phyloP scores from a whole-genome alignment of 1,140 invertebrate species.

The Atopsyche davidsoni region DNA sequence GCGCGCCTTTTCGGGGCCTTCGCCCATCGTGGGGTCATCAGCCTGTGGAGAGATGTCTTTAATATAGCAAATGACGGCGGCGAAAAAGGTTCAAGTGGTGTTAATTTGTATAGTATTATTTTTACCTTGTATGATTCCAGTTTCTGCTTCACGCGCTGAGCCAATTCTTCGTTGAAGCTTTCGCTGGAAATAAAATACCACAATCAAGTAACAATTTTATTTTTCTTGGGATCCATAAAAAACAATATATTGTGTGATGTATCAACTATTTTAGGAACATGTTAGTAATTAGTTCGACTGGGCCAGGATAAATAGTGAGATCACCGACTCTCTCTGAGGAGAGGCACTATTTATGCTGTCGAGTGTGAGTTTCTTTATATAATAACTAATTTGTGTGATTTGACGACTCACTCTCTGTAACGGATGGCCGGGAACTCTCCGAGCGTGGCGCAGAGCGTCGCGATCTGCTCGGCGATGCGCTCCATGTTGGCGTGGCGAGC shows the following conservation, averaged over 20 bases:
- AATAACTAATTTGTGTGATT: conserved; percentile 15
- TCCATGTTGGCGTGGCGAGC: conserved; percentile 78
- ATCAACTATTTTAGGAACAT: no score
- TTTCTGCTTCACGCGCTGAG: conserved; percentile 96
- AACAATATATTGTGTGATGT: no score
- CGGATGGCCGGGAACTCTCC: conserved; percentile 97
- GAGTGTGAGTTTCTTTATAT: no score
- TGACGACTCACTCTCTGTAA: no score
- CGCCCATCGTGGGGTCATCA: conserved; percentile 99
- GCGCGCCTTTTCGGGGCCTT: conserved; percentile 89
- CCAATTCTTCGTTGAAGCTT: conserved; percentile 89
- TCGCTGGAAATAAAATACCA: conserved; percentile 57
- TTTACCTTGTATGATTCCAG: conserved; percentile 95
- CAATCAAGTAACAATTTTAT: no score
- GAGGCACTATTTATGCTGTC: conserved; percentile 56
- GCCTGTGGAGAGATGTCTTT: conserved; percentile 31
- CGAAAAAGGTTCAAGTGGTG: neutral
- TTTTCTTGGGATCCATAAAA: no score
- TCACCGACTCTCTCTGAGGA: conserved; percentile 9
- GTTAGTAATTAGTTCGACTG: no score
- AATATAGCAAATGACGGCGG: neutral
- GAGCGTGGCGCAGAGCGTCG: conserved; percentile 95
- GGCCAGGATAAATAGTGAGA: no score
- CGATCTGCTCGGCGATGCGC: conserved; percentile 95
- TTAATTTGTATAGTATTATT: neutral